phyloP scores from a whole-genome alignment of 2,888 invertebrate species.

The Lochmaea capreae region DNA sequence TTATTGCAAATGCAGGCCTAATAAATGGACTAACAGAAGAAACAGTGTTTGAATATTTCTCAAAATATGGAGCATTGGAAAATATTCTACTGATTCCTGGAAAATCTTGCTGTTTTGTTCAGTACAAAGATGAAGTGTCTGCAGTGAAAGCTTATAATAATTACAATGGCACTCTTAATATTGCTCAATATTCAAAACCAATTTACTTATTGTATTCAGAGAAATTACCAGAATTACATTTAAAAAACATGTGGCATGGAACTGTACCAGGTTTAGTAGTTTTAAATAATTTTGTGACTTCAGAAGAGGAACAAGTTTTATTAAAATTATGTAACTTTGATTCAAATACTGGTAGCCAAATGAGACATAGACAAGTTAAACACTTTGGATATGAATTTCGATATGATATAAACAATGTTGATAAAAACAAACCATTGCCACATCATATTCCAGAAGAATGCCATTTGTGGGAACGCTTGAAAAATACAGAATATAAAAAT shows the following conservation, averaged over 20 bases:
- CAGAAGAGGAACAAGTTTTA: conserved; percentile 74
- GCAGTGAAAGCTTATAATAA: conserved; percentile 70
- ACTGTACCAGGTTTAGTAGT: conserved; percentile 79
- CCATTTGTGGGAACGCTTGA: conserved; percentile 71
- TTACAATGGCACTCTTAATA: conserved; percentile 72
- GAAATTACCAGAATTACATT: conserved; percentile 54
- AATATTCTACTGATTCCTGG: conserved; percentile 78
- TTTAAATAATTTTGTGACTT: conserved; percentile 77
- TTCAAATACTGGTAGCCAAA: conserved; percentile 64
- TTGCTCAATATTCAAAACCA: conserved; percentile 71
- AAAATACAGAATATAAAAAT: conserved; percentile 61
- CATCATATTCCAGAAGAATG: conserved; percentile 79
- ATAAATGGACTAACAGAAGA: conserved; percentile 82
- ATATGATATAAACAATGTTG: conserved; percentile 88
- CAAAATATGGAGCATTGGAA: conserved; percentile 68
- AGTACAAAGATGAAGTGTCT: conserved; percentile 68
- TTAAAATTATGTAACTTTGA: conserved; percentile 69
- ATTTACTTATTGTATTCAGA: conserved; percentile 76
- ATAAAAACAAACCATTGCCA: conserved; percentile 74
- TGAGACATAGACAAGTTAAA: conserved; percentile 87
- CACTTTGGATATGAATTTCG: conserved; percentile 94
- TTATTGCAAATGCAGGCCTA: conserved; percentile 89
- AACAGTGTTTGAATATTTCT: conserved; percentile 69
- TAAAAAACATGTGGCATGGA: conserved; percentile 59
- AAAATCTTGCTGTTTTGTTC: conserved; percentile 85